Evolutionary conservation across 2,888 invertebrate genomes (phyloP).

Genomic region (Erebia ligea): DNA sequence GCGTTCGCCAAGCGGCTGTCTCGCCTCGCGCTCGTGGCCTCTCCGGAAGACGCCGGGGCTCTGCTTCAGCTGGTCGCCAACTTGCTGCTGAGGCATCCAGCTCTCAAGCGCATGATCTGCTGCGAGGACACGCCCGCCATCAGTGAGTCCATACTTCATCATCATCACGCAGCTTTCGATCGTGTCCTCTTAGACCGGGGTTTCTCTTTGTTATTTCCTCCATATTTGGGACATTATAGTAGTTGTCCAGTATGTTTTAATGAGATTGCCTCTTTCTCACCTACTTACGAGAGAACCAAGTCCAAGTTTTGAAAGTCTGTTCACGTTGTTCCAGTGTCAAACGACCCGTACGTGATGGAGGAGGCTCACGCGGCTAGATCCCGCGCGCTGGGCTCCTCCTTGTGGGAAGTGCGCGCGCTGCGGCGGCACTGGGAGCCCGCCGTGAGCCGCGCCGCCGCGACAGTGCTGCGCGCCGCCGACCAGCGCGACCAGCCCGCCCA

Average conservation of each 20-base stretch:
- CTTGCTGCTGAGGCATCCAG: constrained; percentile 92
- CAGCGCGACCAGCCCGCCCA: constrained; percentile 35
- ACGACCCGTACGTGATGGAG: constrained; percentile 93
- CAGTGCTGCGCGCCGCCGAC: constrained; percentile 53
- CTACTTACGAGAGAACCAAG: too few species aligned
- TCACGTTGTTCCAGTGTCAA: too few species aligned
- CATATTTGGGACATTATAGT: too few species aligned
- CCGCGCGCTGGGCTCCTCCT: constrained; percentile 92
- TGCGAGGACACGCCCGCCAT: constrained; percentile 65
- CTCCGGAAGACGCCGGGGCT: constrained; percentile 89
- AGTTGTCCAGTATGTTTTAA: too few species aligned
- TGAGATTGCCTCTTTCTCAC: too few species aligned
- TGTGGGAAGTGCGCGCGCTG: constrained; percentile 95
- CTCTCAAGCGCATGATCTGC: constrained; percentile 85
- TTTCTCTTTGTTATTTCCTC: too few species aligned
- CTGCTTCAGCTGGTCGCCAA: constrained; percentile 93
- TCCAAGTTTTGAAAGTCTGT: too few species aligned
- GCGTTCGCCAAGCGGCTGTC: constrained; percentile 96
- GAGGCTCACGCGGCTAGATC: constrained; percentile 91
- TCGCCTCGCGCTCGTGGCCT: constrained; percentile 91
- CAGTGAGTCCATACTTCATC: constrained; percentile 56
- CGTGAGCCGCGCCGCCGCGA: constrained; percentile 87
- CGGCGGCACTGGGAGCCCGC: constrained; percentile 79
- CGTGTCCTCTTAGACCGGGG: too few species aligned
- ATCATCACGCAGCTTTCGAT: too few species aligned